Evolutionary conservation across 2,888 invertebrate genomes (phyloP), one percentile per base, ranked within the genome.

Genomic region (Busseola fusca): DNA sequence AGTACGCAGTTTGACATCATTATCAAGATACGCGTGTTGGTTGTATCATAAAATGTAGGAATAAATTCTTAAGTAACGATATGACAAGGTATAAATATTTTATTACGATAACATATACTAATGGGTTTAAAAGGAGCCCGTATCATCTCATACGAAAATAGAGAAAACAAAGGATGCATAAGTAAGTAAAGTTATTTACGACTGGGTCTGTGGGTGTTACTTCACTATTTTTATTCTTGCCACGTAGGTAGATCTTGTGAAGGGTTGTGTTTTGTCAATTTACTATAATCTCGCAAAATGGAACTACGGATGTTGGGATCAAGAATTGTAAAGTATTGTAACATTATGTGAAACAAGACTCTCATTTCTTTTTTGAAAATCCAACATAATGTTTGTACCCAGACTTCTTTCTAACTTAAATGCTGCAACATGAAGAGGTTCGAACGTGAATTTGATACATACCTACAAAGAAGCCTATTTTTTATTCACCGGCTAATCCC

Each of bases 121-220:
- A 78, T 83, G 69, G 62, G 52, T 27, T 57, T 59, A 52, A 25
- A 71, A 57, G 65, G 52, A 60, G 27, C 42, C 14, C 25, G 56
- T 60, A 45, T 37, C 50, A 67, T 80, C 18, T 57, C 12, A 60
- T n/a, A 27, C 59, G 18, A 30, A 58, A 73, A 56, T 56, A 30
- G 30, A 67, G 50, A 71, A 71, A 74, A 72, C 45, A 69, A 66
- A 66, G 54, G 64, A 72, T 82, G 73, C 70, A 73, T 66, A 72
- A 62, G 70, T 78, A 73, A 84, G 77, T 60, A 64, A 67, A 67
- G 69, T 80, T 73, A 84, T 74, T 82, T 78, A 82, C 66, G 78
- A 69, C 64, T 57, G 52, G n/a, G 50, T 57, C 48, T 78, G 42
- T 37, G 69, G 42, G 56, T 74, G 58, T 72, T 65, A 54, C 72